A percentile compares a stretch with the other conserved stretches of the same genome.
Evolutionary conservation across 2,888 invertebrate species (phyloP).

Genomic region (Doris montereyensis): DNA sequence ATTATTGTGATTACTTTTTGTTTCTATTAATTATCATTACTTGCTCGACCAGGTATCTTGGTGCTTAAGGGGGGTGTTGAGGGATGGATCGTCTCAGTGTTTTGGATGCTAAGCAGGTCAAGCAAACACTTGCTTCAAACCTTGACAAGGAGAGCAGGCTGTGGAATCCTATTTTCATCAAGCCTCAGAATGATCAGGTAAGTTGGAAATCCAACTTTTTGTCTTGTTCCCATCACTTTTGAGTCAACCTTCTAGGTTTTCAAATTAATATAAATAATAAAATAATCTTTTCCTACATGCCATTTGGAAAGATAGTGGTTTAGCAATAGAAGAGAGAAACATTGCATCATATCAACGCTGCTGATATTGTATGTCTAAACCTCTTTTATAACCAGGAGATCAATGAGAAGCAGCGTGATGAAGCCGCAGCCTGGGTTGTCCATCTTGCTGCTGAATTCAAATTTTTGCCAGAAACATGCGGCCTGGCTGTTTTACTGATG

Average conservation of each 20-base stretch:
- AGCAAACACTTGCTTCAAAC: constrained; percentile 64
- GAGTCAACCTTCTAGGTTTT: too few species aligned
- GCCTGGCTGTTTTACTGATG: constrained; percentile 63
- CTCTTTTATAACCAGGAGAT: constrained; percentile 33
- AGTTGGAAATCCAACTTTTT: too few species aligned
- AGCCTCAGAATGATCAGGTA: constrained; percentile 37
- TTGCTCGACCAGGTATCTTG: constrained; percentile 54
- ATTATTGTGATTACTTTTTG: too few species aligned
- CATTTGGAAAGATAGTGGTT: too few species aligned
- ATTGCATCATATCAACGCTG: too few species aligned
- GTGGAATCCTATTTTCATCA: constrained; percentile 58
- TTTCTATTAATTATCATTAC: too few species aligned
- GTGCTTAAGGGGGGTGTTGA: constrained; percentile 48
- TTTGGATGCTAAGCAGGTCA: constrained; percentile 63
- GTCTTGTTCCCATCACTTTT: too few species aligned
- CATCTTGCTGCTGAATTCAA: constrained; percentile 40
- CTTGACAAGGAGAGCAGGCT: constrained; percentile 60
- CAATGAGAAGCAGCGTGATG: constrained; percentile 43
- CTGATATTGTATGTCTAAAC: too few species aligned
- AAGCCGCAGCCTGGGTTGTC: constrained; percentile 40
- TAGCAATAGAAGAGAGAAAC: too few species aligned
- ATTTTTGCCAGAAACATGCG: constrained; percentile 56
- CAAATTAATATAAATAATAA: too few species aligned
- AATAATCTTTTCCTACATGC: too few species aligned
- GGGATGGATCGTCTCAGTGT: constrained; percentile 64